These are phyloP conservation scores for Sorex araneus DNA, from an alignment of 2,113 vertebrate species.

Conservation along the genomic window DNA sequence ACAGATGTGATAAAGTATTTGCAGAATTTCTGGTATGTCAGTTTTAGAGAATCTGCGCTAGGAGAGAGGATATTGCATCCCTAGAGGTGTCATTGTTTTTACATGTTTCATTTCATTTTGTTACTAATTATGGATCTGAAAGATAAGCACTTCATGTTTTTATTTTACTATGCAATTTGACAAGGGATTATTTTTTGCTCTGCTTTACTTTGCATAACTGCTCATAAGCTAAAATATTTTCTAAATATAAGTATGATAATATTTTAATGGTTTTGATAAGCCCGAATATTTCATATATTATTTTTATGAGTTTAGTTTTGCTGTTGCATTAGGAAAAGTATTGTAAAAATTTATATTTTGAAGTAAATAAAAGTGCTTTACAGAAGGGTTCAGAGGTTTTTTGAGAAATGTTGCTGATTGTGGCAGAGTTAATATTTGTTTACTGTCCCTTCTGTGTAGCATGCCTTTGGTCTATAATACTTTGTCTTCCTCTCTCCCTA, in stretches of 20 bases:
- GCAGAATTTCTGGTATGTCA: background rate
- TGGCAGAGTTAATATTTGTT: background rate
- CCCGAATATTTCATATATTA: constrained; percentile 7
- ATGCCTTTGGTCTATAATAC: background rate
- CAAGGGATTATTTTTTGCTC: background rate
- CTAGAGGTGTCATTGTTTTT: constrained; percentile 28
- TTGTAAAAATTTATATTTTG: background rate
- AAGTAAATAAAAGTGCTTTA: background rate
- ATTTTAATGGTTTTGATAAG: constrained; percentile 42
- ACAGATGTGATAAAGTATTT: background rate
- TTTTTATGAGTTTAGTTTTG: constrained; percentile 55
- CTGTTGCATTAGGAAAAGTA: background rate
- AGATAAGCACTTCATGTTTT: constrained; percentile 40
- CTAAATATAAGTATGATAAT: constrained; percentile 34
- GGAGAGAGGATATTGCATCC: background rate
- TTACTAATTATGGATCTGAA: constrained; percentile 42
- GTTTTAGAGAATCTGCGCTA: background rate
- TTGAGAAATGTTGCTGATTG: background rate
- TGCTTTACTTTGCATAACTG: constrained; percentile 1
- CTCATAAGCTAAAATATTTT: background rate
- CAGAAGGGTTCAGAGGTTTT: constrained; percentile 33
- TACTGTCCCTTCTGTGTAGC: background rate
- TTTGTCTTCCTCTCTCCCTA: background rate
- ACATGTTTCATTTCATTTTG: constrained; percentile 56
- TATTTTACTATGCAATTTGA: background rate